Conservation (phyloP, 2,797 vertebrate species). For the Delichon dasypus region DNA sequence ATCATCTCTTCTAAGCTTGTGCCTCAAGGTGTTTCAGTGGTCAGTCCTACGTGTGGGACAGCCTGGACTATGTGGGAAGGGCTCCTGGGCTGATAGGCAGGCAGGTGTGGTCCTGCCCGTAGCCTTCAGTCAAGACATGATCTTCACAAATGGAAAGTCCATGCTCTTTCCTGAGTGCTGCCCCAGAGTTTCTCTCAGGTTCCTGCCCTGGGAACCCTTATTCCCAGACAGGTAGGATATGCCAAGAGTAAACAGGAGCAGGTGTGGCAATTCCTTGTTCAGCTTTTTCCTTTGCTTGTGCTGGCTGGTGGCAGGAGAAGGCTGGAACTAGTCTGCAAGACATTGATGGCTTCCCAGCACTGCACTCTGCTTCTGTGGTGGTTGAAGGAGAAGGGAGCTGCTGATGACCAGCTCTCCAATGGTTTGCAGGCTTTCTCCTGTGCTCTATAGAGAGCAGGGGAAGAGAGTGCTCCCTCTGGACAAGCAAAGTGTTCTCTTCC, state of each 20-base stretch:
- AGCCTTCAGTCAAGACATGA: background rate
- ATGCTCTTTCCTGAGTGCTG: background rate
- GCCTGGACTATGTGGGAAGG: background rate
- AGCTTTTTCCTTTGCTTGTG: background rate
- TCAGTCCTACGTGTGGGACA: background rate
- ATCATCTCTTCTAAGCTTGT: background rate
- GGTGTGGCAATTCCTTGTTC: background rate
- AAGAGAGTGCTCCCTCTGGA: background rate
- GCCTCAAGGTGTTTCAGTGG: background rate
- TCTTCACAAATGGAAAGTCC: background rate
- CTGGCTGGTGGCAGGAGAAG: background rate
- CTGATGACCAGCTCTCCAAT: background rate
- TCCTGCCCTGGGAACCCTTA: background rate
- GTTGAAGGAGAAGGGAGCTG: background rate
- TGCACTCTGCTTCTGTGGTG: background rate
- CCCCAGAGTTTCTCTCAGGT: background rate
- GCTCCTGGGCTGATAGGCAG: background rate
- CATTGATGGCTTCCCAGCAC: background rate
- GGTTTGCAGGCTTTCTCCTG: background rate
- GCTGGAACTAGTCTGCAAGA: background rate
- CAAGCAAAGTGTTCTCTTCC: background rate
- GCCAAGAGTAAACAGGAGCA: background rate
- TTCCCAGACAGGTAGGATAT: background rate
- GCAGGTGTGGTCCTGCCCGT: background rate
- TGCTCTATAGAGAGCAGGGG: fast-evolving